Percentiles rank a stretch among this genome's conserved stretches.
These are phyloP conservation scores for Acanthurus tractus DNA, from an alignment of 2,797 vertebrate species.

Conservation along the genomic window DNA sequence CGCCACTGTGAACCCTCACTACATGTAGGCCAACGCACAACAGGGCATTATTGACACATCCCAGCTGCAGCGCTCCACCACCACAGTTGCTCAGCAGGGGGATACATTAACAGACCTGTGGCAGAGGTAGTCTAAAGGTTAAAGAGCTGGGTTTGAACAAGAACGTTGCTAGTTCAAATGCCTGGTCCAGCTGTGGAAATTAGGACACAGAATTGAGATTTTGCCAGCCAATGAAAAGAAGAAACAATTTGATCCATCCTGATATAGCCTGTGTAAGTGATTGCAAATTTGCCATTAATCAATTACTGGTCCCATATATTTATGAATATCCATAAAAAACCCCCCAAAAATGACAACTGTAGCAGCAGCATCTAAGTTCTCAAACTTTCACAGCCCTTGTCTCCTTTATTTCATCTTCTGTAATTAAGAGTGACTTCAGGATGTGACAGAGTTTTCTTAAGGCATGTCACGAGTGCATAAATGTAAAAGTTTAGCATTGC, in stretches of 20 bases:
- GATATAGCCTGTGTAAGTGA: constrained; percentile 16
- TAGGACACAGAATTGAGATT: constrained; percentile 5
- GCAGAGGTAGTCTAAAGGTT: constrained; percentile 24
- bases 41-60: constrained; percentile 76
- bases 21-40: constrained; percentile 66
- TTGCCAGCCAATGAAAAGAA: constrained; percentile 7
- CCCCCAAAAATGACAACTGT: no score
- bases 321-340: not conserved
- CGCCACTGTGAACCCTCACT: constrained; percentile 68
- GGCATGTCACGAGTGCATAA: constrained; percentile 16
- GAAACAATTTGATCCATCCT: constrained; percentile 24
- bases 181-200: constrained; percentile 24
- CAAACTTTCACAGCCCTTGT: not conserved
- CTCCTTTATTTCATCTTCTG: not conserved
- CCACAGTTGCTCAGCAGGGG: constrained; percentile 73
- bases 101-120: constrained; percentile 32
- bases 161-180: constrained; percentile 32
- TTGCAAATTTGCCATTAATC: not conserved
- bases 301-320: not conserved
- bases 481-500: constrained; percentile 9
- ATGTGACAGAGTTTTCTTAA: constrained; percentile 13
- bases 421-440: not conserved
- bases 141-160: not conserved
- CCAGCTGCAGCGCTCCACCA: constrained; percentile 73
- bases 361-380: not conserved